phyloP scores from a whole-genome alignment of 2,888 invertebrate species.

The Drosophila nr. fundita region DNA sequence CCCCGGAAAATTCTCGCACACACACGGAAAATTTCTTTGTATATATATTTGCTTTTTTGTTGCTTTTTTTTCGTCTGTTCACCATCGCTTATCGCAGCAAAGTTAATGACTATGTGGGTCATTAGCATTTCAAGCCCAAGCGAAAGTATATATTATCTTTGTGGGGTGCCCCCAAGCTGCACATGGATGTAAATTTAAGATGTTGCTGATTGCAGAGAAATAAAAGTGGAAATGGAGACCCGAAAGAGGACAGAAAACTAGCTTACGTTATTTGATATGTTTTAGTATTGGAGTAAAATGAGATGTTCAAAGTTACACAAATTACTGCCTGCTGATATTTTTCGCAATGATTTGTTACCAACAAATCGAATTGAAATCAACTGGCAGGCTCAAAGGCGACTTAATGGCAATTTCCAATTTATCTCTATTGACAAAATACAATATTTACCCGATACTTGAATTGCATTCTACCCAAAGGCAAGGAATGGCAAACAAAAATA shows the following conservation, averaged over 20 bases:
- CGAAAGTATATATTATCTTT: constrained; percentile 16
- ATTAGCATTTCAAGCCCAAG: constrained; percentile 65
- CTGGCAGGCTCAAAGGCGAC: neutral
- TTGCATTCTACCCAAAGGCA: constrained; percentile 31
- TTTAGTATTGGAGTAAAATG: neutral
- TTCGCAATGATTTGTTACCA: neutral
- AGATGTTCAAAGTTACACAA: neutral
- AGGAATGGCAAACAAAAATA: neutral
- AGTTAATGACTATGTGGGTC: constrained; percentile 78
- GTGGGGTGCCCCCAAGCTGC: neutral
- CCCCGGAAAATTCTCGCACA: constrained; percentile 29
- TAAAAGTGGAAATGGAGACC: neutral
- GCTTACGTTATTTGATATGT: neutral
- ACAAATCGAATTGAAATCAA: neutral
- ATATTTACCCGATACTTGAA: constrained; percentile 25
- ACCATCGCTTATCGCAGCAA: constrained; percentile 65
- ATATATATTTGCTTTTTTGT: constrained; percentile 11
- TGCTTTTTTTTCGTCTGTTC: constrained; percentile 33
- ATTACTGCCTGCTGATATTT: neutral
- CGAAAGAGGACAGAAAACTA: neutral
- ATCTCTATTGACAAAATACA: constrained; percentile 7
- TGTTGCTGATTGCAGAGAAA: constrained; percentile 14
- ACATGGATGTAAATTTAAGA: constrained; percentile 36
- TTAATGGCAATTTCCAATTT: constrained; percentile 15
- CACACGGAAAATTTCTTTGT: constrained; percentile 53